Evolutionary conservation across 2,888 invertebrate species (phyloP).

Genomic region (Merodon equestris): DNA sequence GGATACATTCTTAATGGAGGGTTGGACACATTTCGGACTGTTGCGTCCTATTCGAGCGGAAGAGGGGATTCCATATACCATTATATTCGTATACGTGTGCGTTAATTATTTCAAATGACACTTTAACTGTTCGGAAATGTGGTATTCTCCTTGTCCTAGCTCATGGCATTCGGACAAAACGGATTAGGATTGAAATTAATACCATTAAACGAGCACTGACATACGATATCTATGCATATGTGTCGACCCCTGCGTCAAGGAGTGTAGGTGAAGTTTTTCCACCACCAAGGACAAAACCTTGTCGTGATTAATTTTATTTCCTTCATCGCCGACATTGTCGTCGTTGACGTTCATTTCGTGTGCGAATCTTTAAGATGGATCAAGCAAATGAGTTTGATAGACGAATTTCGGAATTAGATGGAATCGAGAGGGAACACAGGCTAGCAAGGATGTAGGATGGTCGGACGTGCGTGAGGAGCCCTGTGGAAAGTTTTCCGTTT

Average conservation of each 20-base stretch:
- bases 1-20: constrained; percentile 12
- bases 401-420: neutral
- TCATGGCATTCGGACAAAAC: constrained; percentile 63
- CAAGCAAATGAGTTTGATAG: constrained; percentile 46
- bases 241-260: neutral
- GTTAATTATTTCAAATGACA: constrained; percentile 69
- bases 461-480: too few relatives aligned
- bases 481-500: too few relatives aligned
- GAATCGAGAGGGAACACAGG: too few relatives aligned
- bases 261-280: neutral
- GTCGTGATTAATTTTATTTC: constrained; percentile 63
- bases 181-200: constrained; percentile 66
- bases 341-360: neutral
- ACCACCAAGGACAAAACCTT: too few relatives aligned
- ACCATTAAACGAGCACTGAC: constrained; percentile 47
- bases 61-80: constrained; percentile 17
- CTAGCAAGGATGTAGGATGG: too few relatives aligned
- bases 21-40: constrained; percentile 41
- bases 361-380: constrained; percentile 36
- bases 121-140: constrained; percentile 66
- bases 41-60: constrained; percentile 57
- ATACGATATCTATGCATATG: too few relatives aligned
- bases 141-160: constrained; percentile 44
- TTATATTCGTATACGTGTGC: constrained; percentile 41
- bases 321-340: constrained; percentile 22